Conservation (phyloP, 1,140 invertebrate species). For the Epicauta chinensis region DNA sequence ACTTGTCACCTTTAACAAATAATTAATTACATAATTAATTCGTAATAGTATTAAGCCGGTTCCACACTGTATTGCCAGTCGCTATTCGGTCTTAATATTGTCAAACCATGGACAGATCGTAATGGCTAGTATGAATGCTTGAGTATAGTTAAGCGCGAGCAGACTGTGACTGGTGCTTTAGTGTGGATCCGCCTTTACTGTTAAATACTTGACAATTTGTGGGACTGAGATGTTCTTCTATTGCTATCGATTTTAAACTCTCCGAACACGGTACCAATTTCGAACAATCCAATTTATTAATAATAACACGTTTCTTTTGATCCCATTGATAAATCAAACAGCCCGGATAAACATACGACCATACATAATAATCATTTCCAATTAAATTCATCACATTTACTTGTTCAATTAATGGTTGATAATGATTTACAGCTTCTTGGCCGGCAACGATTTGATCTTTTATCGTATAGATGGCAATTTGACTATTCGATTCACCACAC, state of each 20-base stretch:
- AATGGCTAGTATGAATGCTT: too few relatives aligned
- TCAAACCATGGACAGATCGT: too few relatives aligned
- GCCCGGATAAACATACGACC: conserved; percentile 74
- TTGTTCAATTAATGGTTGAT: conserved; percentile 50
- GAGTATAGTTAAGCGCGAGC: too few relatives aligned
- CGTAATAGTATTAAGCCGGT: too few relatives aligned
- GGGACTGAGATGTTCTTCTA: conserved; percentile 78
- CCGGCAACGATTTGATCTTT: conserved; percentile 53
- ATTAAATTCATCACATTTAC: conserved; percentile 58
- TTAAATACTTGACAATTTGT: conserved; percentile 65
- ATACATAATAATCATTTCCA: conserved; percentile 56
- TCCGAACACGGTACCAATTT: conserved; percentile 89
- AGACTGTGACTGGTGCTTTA: too few relatives aligned
- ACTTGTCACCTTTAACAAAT: conserved; percentile 62
- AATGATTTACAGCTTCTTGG: conserved; percentile 56
- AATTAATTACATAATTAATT: not conserved
- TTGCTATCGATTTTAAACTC: conserved; percentile 83
- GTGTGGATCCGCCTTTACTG: too few relatives aligned
- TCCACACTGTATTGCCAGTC: too few relatives aligned
- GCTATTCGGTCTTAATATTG: too few relatives aligned
- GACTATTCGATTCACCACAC: conserved; percentile 70
- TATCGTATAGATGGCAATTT: conserved; percentile 60
- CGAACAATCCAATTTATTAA: conserved; percentile 83
- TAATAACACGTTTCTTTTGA: conserved; percentile 52
- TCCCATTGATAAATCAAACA: conserved; percentile 86